phyloP scores from a whole-genome alignment of 2,888 invertebrate species.

The Watsonalla binaria region DNA sequence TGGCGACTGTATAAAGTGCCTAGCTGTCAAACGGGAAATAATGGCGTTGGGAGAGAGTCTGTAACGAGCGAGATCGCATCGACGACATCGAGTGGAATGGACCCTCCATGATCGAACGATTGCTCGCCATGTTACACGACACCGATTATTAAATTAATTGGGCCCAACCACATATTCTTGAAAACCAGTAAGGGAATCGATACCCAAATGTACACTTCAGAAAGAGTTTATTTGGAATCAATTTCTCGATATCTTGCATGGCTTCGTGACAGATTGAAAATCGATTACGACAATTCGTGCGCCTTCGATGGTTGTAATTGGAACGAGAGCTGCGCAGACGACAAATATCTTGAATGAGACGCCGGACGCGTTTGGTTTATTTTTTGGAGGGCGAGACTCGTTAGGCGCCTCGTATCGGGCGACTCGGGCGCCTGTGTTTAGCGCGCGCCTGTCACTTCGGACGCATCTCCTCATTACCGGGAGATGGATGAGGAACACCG shows the following conservation, averaged over 20 bases:
- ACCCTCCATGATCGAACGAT: constrained; percentile 41
- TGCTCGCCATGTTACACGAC: constrained; percentile 15
- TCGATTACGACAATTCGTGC: constrained; percentile 59
- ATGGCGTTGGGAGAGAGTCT: constrained; percentile 32
- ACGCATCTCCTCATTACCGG: constrained; percentile 49
- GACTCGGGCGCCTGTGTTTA: constrained; percentile 27
- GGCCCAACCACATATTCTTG: background rate
- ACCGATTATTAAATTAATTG: constrained; percentile 13
- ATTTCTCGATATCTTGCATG: constrained; percentile 35
- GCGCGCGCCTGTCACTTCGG: constrained; percentile 41
- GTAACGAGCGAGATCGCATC: constrained; percentile 41
- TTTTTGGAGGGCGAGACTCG: constrained; percentile 36
- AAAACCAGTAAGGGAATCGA: constrained; percentile 26
- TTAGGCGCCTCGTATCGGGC: constrained; percentile 43
- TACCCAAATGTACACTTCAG: constrained; percentile 28
- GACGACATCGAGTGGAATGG: constrained; percentile 31
- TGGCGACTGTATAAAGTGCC: constrained; percentile 31
- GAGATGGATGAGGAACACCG: constrained; percentile 47
- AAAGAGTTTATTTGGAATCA: constrained; percentile 23
- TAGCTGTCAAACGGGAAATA: constrained; percentile 46
- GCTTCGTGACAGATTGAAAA: constrained; percentile 49
- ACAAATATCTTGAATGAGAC: constrained; percentile 50
- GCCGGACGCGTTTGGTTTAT: constrained; percentile 23
- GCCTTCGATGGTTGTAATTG: constrained; percentile 60
- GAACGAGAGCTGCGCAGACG: constrained; percentile 43